phyloP scores from a whole-genome alignment of 2,888 invertebrate genomes.

The Lasioglossum pauxillum region DNA sequence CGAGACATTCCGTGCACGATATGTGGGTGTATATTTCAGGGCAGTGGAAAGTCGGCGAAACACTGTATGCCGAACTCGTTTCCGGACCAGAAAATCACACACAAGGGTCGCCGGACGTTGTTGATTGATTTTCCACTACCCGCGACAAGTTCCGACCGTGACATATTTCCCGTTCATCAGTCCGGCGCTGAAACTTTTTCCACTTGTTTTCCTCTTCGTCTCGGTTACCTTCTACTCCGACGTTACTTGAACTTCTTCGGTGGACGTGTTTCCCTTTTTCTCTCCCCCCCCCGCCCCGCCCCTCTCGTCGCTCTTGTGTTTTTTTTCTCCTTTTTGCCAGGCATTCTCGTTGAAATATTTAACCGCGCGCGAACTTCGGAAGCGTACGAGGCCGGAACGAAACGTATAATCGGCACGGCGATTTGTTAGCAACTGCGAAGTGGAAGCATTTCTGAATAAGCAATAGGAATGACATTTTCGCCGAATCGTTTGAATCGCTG shows the following conservation, averaged over 20 bases:
- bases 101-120: conserved; percentile 22
- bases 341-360: conserved; percentile 66
- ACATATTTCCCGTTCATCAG: conserved; percentile 75
- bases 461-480: conserved; percentile 17
- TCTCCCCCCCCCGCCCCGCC: not conserved
- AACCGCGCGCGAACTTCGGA: conserved; percentile 67
- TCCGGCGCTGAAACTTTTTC: conserved; percentile 68
- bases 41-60: not conserved
- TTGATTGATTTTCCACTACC: conserved; percentile 65
- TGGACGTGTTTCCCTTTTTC: conserved; percentile 15
- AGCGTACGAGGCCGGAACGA: conserved; percentile 33
- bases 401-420: conserved; percentile 52
- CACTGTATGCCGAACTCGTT: not conserved
- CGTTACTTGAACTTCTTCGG: conserved; percentile 69
- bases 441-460: conserved; percentile 51
- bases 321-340: conserved; percentile 36
- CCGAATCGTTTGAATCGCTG: conserved; percentile 26
- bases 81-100: conserved; percentile 19
- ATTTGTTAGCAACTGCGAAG: conserved; percentile 57
- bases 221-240: conserved; percentile 42
- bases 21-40: not conserved
- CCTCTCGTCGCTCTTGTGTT: not conserved
- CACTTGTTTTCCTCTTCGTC: conserved; percentile 63
- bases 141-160: conserved; percentile 60
- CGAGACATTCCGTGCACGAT: not conserved